Evolutionary conservation across 2,113 vertebrate species (phyloP).

Genomic region (Polypterus senegalus): DNA sequence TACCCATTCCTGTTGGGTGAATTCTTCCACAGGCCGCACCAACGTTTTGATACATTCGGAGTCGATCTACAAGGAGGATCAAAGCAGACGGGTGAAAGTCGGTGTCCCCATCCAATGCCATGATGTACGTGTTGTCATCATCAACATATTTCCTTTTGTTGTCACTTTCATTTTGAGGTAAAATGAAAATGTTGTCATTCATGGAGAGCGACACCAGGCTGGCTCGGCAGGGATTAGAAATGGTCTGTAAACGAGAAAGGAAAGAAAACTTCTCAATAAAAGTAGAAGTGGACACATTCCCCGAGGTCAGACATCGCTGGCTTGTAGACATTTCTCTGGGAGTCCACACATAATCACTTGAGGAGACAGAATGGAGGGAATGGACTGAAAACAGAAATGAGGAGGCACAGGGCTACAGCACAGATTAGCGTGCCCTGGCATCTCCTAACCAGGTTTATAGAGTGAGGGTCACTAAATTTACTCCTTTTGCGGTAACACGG

Average conservation of each 20-base stretch:
- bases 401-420: too few relatives aligned
- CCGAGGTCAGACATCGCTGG: too few relatives aligned
- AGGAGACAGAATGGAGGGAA: too few relatives aligned
- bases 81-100: conserved; percentile 62
- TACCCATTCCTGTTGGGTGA: conserved; percentile 66
- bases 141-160: conserved; percentile 43
- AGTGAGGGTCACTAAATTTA: too few relatives aligned
- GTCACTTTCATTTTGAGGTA: conserved; percentile 38
- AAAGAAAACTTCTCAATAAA: background rate
- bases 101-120: conserved; percentile 65
- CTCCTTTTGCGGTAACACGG: too few relatives aligned
- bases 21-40: conserved; percentile 67
- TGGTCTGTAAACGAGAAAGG: conserved; percentile 24
- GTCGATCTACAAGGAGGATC: conserved; percentile 55
- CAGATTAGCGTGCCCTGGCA: too few relatives aligned
- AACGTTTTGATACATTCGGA: conserved; percentile 55
- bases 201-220: conserved; percentile 38
- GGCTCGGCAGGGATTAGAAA: conserved; percentile 30
- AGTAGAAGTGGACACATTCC: too few relatives aligned
- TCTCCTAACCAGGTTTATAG: too few relatives aligned
- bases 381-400: too few relatives aligned
- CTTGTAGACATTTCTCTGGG: too few relatives aligned
- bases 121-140: conserved; percentile 53
- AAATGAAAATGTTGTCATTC: conserved; percentile 36
- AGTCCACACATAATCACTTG: too few relatives aligned